A percentile compares a stretch with the other conserved stretches of the same genome.
These are phyloP conservation scores for Dryobotodes eremita DNA, from an alignment of 2,888 invertebrate genomes.

Conservation along the genomic window DNA sequence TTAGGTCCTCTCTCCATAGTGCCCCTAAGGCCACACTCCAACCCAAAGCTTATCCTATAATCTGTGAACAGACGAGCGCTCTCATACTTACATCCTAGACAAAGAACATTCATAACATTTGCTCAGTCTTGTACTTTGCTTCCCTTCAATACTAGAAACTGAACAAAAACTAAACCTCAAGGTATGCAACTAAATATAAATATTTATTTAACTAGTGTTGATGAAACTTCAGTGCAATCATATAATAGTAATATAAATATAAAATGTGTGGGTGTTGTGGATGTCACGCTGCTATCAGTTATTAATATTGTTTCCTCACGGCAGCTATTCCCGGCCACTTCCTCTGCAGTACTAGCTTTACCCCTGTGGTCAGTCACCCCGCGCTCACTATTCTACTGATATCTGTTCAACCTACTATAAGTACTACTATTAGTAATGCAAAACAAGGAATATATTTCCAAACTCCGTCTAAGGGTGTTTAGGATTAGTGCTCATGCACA, in stretches of 20 bases:
- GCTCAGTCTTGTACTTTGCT: neutral
- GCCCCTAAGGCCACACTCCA: too few relatives aligned
- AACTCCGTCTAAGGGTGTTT: neutral
- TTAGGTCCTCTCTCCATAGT: too few relatives aligned
- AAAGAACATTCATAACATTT: neutral
- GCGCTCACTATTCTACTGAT: neutral
- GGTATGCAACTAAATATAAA: neutral
- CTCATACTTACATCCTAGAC: conserved; percentile 4
- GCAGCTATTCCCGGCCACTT: neutral
- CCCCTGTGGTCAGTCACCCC: conserved; percentile 27
- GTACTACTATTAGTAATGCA: neutral
- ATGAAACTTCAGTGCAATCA: neutral
- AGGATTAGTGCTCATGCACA: neutral
- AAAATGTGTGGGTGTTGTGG: neutral
- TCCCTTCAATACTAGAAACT: neutral
- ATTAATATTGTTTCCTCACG: conserved; percentile 20
- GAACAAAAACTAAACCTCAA: neutral
- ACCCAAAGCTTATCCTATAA: conserved; percentile 18
- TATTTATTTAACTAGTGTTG: neutral
- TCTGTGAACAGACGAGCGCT: conserved; percentile 9
- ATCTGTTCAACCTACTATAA: neutral
- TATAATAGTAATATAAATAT: neutral
- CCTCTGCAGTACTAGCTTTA: conserved; percentile 6
- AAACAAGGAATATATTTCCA: neutral
- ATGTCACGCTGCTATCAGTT: conserved; percentile 32